These are phyloP conservation scores for Anguilla japonica DNA, from an alignment of 2,113 vertebrate genomes.

Conservation along the genomic window DNA sequence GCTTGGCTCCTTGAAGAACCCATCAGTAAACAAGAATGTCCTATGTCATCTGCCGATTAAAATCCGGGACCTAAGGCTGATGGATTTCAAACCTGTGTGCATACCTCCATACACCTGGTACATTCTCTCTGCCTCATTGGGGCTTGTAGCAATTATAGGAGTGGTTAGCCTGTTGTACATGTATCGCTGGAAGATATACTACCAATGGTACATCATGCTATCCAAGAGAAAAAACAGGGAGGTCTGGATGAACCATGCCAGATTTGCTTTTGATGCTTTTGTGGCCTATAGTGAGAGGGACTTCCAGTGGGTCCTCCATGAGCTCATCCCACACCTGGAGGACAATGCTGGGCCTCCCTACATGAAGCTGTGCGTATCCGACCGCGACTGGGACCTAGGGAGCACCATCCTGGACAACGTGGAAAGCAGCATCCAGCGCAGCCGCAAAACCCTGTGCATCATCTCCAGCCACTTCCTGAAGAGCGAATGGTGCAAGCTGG, in stretches of 20 bases:
- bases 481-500: conserved; percentile 35
- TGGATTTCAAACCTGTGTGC: conserved; percentile 2
- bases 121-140: background rate
- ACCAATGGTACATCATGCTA: conserved; percentile 15
- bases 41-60: background rate
- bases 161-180: background rate
- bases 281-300: conserved; percentile 21
- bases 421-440: conserved; percentile 23
- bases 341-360: background rate
- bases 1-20: background rate
- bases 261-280: conserved; percentile 13
- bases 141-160: background rate
- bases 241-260: conserved; percentile 8
- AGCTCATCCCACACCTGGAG: conserved; percentile 19
- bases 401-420: conserved; percentile 22
- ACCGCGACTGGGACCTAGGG: conserved; percentile 22
- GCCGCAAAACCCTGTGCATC: conserved; percentile 36
- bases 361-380: background rate
- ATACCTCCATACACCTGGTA: conserved; percentile 18
- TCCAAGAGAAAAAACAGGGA: conserved; percentile 10
- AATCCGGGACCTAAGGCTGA: background rate
- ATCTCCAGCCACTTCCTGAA: conserved; percentile 35
- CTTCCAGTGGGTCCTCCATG: conserved; percentile 19
- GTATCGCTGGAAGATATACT: conserved; percentile 22
- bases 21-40: background rate